phyloP scores from a whole-genome alignment of 2,888 invertebrate genomes.

The Micoletzkya japonica region DNA sequence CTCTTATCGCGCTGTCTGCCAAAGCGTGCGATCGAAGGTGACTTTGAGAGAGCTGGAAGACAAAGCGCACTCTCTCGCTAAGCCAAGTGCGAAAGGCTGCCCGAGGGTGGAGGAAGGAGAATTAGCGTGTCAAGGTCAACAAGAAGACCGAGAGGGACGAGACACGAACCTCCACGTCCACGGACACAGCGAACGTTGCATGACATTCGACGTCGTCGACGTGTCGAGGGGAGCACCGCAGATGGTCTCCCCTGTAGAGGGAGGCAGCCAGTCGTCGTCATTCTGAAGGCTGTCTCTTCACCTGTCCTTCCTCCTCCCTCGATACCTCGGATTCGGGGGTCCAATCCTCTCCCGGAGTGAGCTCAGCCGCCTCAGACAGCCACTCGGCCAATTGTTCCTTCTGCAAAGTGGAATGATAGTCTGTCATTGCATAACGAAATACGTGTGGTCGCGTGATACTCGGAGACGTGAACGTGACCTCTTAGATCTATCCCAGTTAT shows the following conservation, averaged over 20 bases:
- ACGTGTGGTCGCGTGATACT: no score
- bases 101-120: not conserved
- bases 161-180: slow-evolving; percentile 47
- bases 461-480: no score
- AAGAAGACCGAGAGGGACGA: not conserved
- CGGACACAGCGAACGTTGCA: slow-evolving; percentile 57
- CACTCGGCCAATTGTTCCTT: slow-evolving; percentile 46
- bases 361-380: slow-evolving; percentile 33
- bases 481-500: not conserved
- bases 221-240: slow-evolving; percentile 27
- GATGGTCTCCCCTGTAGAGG: slow-evolving; percentile 7
- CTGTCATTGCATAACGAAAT: no score
- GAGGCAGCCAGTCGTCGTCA: slow-evolving; percentile 11
- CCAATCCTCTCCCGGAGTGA: slow-evolving; percentile 17
- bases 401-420: no score
- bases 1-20: no score
- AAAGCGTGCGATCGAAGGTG: no score
- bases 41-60: no score
- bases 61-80: no score
- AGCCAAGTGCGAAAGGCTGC: no score
- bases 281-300: not conserved
- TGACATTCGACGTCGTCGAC: slow-evolving; percentile 34
- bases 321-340: slow-evolving; percentile 7
- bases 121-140: not conserved
- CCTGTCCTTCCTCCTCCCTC: not conserved